phyloP scores from a whole-genome alignment of 2,888 invertebrate species.

The Liopterus haemorrhoidalis region DNA sequence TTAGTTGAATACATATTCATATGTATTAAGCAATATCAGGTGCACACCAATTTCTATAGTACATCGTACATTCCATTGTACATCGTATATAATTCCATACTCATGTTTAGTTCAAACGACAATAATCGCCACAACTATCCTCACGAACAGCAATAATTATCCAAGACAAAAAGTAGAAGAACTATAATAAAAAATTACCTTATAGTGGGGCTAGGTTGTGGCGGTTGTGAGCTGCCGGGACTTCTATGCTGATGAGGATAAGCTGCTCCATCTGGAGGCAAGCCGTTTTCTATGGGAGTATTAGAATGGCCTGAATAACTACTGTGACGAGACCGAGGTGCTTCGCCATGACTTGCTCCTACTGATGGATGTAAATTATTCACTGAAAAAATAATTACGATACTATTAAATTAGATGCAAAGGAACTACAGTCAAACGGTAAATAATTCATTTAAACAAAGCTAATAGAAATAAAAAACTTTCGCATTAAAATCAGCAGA shows the following conservation, averaged over 20 bases:
- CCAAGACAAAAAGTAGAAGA: neutral
- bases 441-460: neutral
- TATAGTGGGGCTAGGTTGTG: conserved; percentile 45
- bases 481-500: neutral
- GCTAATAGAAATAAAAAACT: neutral
- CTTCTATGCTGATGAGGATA: conserved; percentile 42
- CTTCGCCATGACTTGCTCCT: conserved; percentile 46
- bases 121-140: no score
- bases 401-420: neutral
- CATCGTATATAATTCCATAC: neutral
- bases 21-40: no score
- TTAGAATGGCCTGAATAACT: conserved; percentile 33
- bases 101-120: neutral
- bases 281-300: conserved; percentile 47
- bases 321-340: conserved; percentile 44
- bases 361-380: conserved; percentile 52
- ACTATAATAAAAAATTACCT: no score
- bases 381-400: conserved; percentile 43
- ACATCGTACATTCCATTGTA: neutral
- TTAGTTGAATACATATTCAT: no score
- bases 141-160: neutral
- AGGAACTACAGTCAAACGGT: neutral
- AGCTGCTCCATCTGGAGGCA: conserved; percentile 48
- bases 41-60: no score
- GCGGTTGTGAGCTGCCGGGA: conserved; percentile 35